Conservation (phyloP, 2,113 vertebrate genomes). For the Mirounga angustirostris region DNA sequence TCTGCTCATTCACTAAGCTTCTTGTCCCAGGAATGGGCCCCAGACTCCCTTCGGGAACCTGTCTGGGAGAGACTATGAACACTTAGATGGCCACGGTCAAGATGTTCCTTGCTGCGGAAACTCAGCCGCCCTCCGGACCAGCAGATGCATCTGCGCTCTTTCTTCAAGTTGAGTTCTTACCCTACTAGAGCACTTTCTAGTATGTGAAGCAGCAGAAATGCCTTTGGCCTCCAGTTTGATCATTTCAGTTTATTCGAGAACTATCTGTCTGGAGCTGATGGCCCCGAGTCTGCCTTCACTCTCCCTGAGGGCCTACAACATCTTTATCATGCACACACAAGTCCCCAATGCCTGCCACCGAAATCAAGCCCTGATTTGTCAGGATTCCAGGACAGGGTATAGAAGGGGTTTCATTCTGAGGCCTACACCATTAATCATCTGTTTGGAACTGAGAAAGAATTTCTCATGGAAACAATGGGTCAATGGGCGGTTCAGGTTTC, state of each 20-base stretch:
- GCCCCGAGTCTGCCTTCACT: background rate
- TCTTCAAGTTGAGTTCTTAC: background rate
- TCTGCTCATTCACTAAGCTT: background rate
- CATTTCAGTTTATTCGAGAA: background rate
- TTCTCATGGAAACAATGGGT: slow-evolving; percentile 15
- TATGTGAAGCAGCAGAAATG: background rate
- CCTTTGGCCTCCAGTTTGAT: background rate
- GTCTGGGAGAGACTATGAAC: background rate
- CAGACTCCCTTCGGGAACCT: background rate
- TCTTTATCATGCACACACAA: slow-evolving; percentile 24
- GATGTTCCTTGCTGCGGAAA: background rate
- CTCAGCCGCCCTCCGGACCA: background rate
- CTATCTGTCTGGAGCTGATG: background rate
- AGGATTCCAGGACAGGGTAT: background rate
- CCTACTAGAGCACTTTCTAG: background rate
- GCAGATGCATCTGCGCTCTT: background rate
- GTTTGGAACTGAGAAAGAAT: slow-evolving; percentile 20
- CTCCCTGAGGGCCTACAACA: background rate
- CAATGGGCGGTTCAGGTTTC: background rate
- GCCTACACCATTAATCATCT: slow-evolving; percentile 52
- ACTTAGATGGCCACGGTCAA: background rate
- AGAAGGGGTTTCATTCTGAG: slow-evolving; percentile 47
- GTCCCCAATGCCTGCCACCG: background rate
- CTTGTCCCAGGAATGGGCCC: background rate
- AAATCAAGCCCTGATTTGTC: slow-evolving; percentile 11